Base-by-base conservation (phyloP, 2,797 vertebrate genomes). In the Spheniscus humboldti region DNA sequence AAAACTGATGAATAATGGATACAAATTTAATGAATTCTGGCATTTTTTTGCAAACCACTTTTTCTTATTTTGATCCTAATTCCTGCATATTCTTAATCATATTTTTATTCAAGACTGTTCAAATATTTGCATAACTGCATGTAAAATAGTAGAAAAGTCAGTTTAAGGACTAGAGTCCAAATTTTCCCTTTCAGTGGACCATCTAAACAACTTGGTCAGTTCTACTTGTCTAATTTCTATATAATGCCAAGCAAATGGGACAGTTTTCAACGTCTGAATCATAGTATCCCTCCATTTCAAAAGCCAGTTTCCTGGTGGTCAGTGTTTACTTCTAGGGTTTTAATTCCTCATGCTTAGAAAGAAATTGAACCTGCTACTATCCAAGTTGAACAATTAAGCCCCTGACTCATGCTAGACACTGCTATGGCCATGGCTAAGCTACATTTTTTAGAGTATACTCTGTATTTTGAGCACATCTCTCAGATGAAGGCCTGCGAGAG, bases 11-110 rank as follows among this genome's bases (percentile, higher is more conserved):
- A 37, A 37, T 20, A 86, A 57, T 0, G 1, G 17, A 31, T 81
- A 52, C 1, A 76, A n/a, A 30, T 71, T 15, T 17, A 56, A 33
- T 24, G 0, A 67, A n/a, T 53, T 59, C 31, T 30, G 3, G 0
- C 1, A 45, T 47, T 59, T 71, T 74, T 31, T 9, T 12, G 1
- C 41, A 53, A 76, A 37, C 4, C 3, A 18, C 2, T 48, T 73
- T n/a, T 69, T 81, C 10, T 66, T 62, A 28, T 62, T 67, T 87
- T n/a, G 24, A 33, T 75, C 5, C 41, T 72, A 72, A 35, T 68
- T 88, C 25, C 31, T 64, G 5, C 10, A 31, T 66, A 43, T 39
- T 59, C 6, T 55, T 41, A 78, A 60, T 53, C 2, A 28, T 20
- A 18, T 28, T 88, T 76, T 14, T 72, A 10, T 15, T 81, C 13